phyloP scores from a whole-genome alignment of 2,888 invertebrate genomes.

The Eurois occulta region DNA sequence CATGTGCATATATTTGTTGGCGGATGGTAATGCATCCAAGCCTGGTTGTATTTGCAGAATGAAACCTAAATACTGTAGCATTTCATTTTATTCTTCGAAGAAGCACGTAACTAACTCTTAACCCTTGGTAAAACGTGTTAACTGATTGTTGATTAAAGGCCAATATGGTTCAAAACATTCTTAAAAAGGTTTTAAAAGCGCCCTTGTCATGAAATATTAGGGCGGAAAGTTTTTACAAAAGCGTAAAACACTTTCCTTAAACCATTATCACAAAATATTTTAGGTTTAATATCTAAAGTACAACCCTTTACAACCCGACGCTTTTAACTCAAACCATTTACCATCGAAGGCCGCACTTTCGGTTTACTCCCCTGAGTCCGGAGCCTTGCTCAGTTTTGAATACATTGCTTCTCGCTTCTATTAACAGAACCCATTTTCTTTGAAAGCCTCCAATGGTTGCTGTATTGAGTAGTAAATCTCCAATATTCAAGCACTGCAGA shows the following conservation, averaged over 20 bases:
- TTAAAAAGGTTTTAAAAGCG: slow-evolving; percentile 9
- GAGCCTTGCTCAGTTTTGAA: slow-evolving; percentile 1
- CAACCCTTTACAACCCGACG: slow-evolving; percentile 36
- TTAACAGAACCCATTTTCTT: slow-evolving; percentile 4
- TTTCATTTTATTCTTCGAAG: not conserved
- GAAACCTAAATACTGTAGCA: not conserved
- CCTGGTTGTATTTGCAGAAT: not conserved
- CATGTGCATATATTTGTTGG: not conserved
- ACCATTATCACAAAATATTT: slow-evolving; percentile 37
- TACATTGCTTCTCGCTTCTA: slow-evolving; percentile 19
- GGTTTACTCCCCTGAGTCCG: slow-evolving; percentile 25
- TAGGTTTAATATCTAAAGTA: slow-evolving; percentile 31
- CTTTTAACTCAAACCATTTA: slow-evolving; percentile 54
- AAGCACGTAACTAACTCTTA: no score
- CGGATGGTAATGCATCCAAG: not conserved
- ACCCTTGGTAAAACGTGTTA: not conserved
- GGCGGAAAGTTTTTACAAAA: slow-evolving; percentile 34
- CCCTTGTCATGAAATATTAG: slow-evolving; percentile 20
- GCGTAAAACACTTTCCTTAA: slow-evolving; percentile 7
- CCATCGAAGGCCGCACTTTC: slow-evolving; percentile 52
- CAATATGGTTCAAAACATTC: slow-evolving; percentile 5
- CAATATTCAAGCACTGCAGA: slow-evolving; percentile 10
- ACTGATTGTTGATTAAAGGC: not conserved
- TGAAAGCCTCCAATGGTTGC: slow-evolving; percentile 32
- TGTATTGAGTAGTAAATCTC: slow-evolving; percentile 17